A percentile compares a stretch with the other conserved stretches of the same genome.
phyloP scores from a whole-genome alignment of 2,888 invertebrate species.

The Tinea trinotella region DNA sequence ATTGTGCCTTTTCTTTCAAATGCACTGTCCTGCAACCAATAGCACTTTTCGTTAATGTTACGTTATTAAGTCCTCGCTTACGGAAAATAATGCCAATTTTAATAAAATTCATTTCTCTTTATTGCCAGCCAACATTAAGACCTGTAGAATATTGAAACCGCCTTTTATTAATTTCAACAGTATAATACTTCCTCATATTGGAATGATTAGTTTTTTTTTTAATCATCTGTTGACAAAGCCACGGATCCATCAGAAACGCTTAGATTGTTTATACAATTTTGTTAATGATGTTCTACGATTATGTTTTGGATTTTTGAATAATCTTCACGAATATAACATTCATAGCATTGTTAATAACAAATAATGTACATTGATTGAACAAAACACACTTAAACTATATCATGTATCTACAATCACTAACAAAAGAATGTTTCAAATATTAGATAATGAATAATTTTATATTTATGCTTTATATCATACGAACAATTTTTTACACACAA shows the following conservation, averaged over 20 bases:
- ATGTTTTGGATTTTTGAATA: no score
- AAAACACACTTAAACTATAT: background rate
- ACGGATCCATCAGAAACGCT: background rate
- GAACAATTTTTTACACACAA: background rate
- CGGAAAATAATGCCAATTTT: constrained; percentile 72
- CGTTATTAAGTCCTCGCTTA: constrained; percentile 54
- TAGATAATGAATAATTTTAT: no score
- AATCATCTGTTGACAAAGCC: background rate
- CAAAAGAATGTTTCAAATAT: background rate
- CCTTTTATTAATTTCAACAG: background rate
- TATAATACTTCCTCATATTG: background rate
- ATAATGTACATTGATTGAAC: background rate
- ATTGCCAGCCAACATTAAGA: constrained; percentile 3
- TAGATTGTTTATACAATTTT: no score
- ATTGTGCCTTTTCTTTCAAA: constrained; percentile 35
- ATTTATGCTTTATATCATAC: background rate
- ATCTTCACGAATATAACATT: no score
- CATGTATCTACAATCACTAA: background rate
- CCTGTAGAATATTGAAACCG: constrained; percentile 2
- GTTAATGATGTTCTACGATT: background rate
- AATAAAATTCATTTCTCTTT: constrained; percentile 26
- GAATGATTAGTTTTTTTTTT: background rate
- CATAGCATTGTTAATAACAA: background rate
- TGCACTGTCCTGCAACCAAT: constrained; percentile 62
- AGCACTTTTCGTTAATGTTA: constrained; percentile 55